Percentiles rank a stretch among this genome's conserved stretches.
phyloP scores from a whole-genome alignment of 2,888 invertebrate genomes.

The Malacosoma neustria region DNA sequence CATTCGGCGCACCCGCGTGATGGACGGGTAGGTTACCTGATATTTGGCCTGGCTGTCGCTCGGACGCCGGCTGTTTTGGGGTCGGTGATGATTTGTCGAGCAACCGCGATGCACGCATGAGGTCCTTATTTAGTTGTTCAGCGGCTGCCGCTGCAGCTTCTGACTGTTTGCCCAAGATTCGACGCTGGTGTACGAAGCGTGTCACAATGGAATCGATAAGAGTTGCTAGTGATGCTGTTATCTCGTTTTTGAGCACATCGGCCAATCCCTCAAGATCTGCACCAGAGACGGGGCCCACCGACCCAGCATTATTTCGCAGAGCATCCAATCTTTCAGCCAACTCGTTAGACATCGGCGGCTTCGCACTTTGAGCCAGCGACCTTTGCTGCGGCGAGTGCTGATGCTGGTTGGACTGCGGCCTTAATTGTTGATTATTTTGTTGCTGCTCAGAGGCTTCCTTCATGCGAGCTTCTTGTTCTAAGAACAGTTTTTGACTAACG shows the following conservation, averaged over 20 bases:
- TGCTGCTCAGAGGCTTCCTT: slow-evolving; percentile 77
- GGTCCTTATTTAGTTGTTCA: slow-evolving; percentile 89
- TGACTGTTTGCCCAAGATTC: slow-evolving; percentile 83
- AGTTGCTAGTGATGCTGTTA: slow-evolving; percentile 87
- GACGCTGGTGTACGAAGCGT: slow-evolving; percentile 87
- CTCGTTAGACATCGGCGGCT: slow-evolving; percentile 77
- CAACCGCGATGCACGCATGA: slow-evolving; percentile 86
- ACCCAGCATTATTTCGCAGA: slow-evolving; percentile 80
- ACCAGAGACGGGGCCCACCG: slow-evolving; percentile 80
- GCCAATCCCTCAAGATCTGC: slow-evolving; percentile 91
- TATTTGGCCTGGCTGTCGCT: slow-evolving; percentile 72
- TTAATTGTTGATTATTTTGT: slow-evolving; percentile 72
- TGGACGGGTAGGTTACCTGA: slow-evolving; percentile 75
- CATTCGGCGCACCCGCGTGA: slow-evolving; percentile 56
- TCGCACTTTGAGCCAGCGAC: slow-evolving; percentile 57
- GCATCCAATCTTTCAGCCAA: slow-evolving; percentile 86
- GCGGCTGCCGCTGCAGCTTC: slow-evolving; percentile 87
- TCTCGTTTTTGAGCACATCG: slow-evolving; percentile 93
- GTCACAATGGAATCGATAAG: slow-evolving; percentile 92
- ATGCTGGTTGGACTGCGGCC: slow-evolving; percentile 75
- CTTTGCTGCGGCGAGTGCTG: slow-evolving; percentile 73
- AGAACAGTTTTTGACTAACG: slow-evolving; percentile 83
- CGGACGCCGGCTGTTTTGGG: slow-evolving; percentile 82
- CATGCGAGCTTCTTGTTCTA: slow-evolving; percentile 85
- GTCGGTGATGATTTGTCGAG: slow-evolving; percentile 89